Evolutionary conservation across 64 coral and sea anemone species (phyloP).

Genomic region (Montipora capricornis): DNA sequence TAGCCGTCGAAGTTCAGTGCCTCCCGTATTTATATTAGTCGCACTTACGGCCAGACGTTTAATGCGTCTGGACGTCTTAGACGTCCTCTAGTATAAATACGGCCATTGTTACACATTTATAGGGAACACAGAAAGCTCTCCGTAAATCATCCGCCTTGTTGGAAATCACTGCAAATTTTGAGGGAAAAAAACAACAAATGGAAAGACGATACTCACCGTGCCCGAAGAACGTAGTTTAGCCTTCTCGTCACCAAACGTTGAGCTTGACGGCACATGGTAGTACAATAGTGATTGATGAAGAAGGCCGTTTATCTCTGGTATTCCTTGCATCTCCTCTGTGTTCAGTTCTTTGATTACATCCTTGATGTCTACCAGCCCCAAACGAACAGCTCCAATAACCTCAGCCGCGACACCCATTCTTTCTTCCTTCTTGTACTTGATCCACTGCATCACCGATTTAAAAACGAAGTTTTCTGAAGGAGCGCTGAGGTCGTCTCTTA

Average conservation of each 20-base stretch:
- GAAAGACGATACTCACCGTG: not conserved
- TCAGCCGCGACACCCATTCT: not conserved
- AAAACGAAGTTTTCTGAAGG: slow-evolving; percentile 1
- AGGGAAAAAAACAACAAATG: not conserved
- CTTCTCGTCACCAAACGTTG: not conserved
- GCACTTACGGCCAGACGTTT: too few relatives aligned
- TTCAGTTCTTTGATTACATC: not conserved
- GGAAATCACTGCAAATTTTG: not conserved
- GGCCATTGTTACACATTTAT: too few relatives aligned
- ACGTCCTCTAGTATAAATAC: too few relatives aligned
- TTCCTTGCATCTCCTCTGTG: slow-evolving; percentile 11
- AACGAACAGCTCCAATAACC: slow-evolving; percentile 1
- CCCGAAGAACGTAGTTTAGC: not conserved
- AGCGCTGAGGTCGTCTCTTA: slow-evolving; percentile 3
- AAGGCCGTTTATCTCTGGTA: not conserved
- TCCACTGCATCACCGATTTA: slow-evolving; percentile 3
- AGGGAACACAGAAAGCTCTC: too few relatives aligned
- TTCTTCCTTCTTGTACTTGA: slow-evolving; percentile 1
- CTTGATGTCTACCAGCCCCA: not conserved
- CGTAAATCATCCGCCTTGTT: too few relatives aligned
- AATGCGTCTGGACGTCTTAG: too few relatives aligned
- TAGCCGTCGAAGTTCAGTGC: too few relatives aligned
- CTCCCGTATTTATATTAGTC: too few relatives aligned
- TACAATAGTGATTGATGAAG: not conserved
- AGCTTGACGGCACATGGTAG: not conserved